These are phyloP conservation scores for Corella eumyota DNA, from an alignment of 23 tunicate genomes.

Conservation along the genomic window DNA sequence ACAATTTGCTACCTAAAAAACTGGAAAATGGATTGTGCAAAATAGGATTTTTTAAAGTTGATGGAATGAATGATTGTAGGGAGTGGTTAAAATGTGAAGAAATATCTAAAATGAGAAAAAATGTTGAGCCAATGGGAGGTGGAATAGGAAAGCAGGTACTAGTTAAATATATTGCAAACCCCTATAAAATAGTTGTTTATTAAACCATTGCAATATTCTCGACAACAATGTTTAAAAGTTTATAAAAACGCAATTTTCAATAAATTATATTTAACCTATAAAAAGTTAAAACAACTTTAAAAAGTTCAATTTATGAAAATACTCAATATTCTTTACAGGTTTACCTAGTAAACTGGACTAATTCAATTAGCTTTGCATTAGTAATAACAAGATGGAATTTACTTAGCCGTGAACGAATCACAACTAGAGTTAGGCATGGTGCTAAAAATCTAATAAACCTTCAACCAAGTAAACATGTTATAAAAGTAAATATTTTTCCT, in stretches of 20 bases:
- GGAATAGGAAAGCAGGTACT: constrained; percentile 51
- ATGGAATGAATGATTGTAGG: constrained; percentile 31
- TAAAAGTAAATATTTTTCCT: constrained; percentile 28
- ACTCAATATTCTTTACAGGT: no score
- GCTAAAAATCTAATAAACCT: constrained; percentile 18
- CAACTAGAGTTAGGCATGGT: constrained; percentile 28
- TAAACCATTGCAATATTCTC: no score
- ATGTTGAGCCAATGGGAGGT: constrained; percentile 20
- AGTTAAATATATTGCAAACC: background rate
- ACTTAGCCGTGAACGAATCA: background rate
- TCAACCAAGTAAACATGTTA: constrained; percentile 45
- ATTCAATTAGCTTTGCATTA: no score
- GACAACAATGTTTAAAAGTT: no score
- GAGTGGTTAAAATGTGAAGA: constrained; percentile 53
- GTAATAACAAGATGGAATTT: no score
- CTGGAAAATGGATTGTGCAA: constrained; percentile 20
- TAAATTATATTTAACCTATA: no score
- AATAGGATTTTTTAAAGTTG: constrained; percentile 28
- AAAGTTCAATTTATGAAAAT: no score
- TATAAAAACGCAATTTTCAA: no score
- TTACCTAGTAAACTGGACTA: no score
- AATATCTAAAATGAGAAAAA: constrained; percentile 6
- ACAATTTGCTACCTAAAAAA: no score
- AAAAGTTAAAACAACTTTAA: no score
- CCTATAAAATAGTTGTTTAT: background rate